A percentile compares a stretch with the other conserved stretches of the same genome.
These are phyloP conservation scores for Ceratina calcarata DNA, from an alignment of 1,140 invertebrate genomes.

Conservation along the genomic window DNA sequence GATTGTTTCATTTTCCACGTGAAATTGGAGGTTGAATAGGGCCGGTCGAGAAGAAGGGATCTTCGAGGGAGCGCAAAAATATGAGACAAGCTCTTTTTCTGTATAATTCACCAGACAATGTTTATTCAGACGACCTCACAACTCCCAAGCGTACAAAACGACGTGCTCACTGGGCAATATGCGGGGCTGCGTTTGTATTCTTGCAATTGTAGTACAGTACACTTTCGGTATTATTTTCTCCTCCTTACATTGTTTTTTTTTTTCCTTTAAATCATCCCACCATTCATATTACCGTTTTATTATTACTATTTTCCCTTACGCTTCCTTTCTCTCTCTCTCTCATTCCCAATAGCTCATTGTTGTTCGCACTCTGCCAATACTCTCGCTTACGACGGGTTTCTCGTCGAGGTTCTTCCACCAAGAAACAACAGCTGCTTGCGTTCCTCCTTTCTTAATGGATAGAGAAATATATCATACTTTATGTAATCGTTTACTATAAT, in stretches of 20 bases:
- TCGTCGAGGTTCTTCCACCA: conserved; percentile 43
- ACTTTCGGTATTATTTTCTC: conserved; percentile 34
- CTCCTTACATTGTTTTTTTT: conserved; percentile 6
- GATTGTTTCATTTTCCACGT: too few relatives aligned
- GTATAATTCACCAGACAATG: conserved; percentile 85
- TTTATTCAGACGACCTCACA: conserved; percentile 87
- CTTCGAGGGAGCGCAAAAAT: conserved; percentile 55
- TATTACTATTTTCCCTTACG: conserved; percentile 34
- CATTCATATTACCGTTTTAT: conserved; percentile 24
- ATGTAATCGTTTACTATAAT: conserved; percentile 81
- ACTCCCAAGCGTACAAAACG: conserved; percentile 84
- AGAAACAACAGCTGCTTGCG: conserved; percentile 69
- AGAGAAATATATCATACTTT: conserved; percentile 82
- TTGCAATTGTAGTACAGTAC: conserved; percentile 67
- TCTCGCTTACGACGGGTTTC: conserved; percentile 21
- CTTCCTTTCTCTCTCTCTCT: neutral
- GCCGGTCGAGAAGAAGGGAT: neutral
- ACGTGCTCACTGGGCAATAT: conserved; percentile 82
- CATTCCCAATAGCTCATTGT: neutral
- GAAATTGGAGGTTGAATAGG: too few relatives aligned
- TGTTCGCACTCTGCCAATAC: conserved; percentile 3
- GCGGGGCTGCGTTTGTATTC: conserved; percentile 79
- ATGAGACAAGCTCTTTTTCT: conserved; percentile 71
- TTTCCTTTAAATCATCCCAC: conserved; percentile 35
- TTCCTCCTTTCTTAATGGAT: conserved; percentile 77